Evolutionary conservation across 2,797 vertebrate genomes (phyloP).

Genomic region (Tangara arthus): DNA sequence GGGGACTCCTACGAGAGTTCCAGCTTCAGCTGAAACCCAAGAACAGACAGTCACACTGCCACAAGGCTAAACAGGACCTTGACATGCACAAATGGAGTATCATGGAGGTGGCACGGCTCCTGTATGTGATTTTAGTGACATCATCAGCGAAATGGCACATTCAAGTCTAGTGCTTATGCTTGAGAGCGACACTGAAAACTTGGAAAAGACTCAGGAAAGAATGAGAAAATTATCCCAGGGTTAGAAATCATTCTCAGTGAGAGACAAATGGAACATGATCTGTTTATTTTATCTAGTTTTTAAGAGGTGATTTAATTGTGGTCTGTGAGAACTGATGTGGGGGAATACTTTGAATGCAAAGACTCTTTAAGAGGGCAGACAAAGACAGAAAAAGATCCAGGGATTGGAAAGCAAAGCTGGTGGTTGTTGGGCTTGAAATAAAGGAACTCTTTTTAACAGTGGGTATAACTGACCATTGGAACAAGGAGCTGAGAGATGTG

Average conservation of each 20-base stretch:
- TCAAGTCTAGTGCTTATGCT: neutral
- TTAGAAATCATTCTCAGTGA: constrained; percentile 42
- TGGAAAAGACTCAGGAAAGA: constrained; percentile 29
- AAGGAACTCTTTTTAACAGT: constrained; percentile 51
- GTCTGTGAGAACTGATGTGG: constrained; percentile 44
- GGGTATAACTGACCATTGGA: constrained; percentile 27
- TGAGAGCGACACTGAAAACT: neutral
- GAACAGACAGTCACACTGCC: neutral
- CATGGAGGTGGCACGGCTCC: neutral
- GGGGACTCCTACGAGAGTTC: neutral
- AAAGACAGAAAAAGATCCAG: constrained; percentile 17
- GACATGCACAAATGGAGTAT: neutral
- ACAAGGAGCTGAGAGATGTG: neutral
- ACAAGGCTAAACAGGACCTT: neutral
- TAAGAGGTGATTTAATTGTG: constrained; percentile 51
- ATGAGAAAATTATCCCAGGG: constrained; percentile 17
- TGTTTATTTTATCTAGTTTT: constrained; percentile 58
- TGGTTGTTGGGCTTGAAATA: constrained; percentile 16
- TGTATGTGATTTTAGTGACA: neutral
- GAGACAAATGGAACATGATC: constrained; percentile 15
- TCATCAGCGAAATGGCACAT: neutral
- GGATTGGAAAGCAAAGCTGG: constrained; percentile 15
- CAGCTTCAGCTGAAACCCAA: neutral
- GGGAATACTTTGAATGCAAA: constrained; percentile 22
- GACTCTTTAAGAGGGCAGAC: constrained; percentile 35